Percentiles rank a stretch among this genome's conserved stretches.
Conservation (phyloP, 2,888 invertebrate species). For the Linnaemya vulpina region DNA sequence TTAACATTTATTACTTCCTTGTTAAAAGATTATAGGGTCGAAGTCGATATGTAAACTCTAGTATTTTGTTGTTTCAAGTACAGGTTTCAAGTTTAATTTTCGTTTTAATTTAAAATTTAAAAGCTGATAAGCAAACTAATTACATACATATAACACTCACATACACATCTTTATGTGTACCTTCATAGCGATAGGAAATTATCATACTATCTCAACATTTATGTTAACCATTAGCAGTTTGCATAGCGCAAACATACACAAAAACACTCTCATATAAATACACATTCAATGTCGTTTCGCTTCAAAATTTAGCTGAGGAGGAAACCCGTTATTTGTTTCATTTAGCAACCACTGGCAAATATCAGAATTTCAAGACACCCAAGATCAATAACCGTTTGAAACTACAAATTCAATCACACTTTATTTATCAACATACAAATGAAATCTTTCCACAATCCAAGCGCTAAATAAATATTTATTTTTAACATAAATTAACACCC, state of each 20-base stretch:
- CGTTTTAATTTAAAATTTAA: slow-evolving; percentile 20
- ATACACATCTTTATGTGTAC: background rate
- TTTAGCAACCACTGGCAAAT: background rate
- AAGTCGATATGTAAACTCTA: background rate
- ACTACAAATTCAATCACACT: background rate
- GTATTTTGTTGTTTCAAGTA: background rate
- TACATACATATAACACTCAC: too few species aligned
- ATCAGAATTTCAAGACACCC: slow-evolving; percentile 28
- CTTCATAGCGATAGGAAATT: slow-evolving; percentile 18
- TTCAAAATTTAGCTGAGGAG: slow-evolving; percentile 15
- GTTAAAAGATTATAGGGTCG: background rate
- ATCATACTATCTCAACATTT: slow-evolving; percentile 45
- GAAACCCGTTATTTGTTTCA: slow-evolving; percentile 37
- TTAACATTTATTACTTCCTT: slow-evolving; percentile 9
- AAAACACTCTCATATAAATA: background rate
- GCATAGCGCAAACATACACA: slow-evolving; percentile 25
- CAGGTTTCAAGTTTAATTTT: slow-evolving; percentile 1
- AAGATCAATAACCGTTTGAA: slow-evolving; percentile 67
- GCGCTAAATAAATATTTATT: slow-evolving; percentile 71
- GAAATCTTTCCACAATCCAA: slow-evolving; percentile 44
- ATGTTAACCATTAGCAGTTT: slow-evolving; percentile 40
- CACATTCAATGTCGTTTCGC: slow-evolving; percentile 51
- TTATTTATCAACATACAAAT: slow-evolving; percentile 9
- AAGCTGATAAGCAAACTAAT: slow-evolving; percentile 27
- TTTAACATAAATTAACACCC: slow-evolving; percentile 72